These are phyloP conservation scores for Picus viridis DNA, from an alignment of 2,797 vertebrate species.

Conservation along the genomic window DNA sequence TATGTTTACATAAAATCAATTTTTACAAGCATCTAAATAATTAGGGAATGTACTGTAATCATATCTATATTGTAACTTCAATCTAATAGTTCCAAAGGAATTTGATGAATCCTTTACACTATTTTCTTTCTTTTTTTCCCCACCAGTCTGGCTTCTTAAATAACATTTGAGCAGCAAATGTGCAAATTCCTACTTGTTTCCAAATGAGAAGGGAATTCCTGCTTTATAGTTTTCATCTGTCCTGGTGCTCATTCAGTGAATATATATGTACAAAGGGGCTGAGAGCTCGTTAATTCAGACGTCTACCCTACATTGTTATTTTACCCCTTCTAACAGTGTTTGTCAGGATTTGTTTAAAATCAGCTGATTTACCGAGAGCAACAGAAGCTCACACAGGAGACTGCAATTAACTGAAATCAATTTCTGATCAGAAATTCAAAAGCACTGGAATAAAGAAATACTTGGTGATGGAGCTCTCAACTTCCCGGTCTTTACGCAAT, in stretches of 20 bases:
- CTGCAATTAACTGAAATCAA: not conserved
- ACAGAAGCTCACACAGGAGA: not conserved
- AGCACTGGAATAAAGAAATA: conserved; percentile 28
- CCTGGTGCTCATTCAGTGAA: not conserved
- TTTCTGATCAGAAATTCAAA: conserved; percentile 41
- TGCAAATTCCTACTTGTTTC: not conserved
- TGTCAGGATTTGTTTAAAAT: not conserved
- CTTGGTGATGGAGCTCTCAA: conserved; percentile 16
- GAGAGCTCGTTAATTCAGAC: not conserved
- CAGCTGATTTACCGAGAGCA: not conserved
- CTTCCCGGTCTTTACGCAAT: not conserved
- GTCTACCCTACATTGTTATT: not conserved
- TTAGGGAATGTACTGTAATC: conserved; percentile 68
- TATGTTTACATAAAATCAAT: conserved; percentile 84
- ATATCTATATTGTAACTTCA: conserved; percentile 59
- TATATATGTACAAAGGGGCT: not conserved
- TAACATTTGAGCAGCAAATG: conserved; percentile 20
- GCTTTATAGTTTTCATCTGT: not conserved
- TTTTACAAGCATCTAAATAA: conserved; percentile 82
- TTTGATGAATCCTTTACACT: conserved; percentile 29
- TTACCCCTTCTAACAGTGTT: not conserved
- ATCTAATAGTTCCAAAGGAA: conserved; percentile 18
- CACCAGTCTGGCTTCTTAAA: not conserved
- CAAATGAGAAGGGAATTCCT: not conserved
- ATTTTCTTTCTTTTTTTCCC: not conserved